Evolutionary conservation across 2,888 invertebrate species (phyloP).

Genomic region (Andrena camellia): DNA sequence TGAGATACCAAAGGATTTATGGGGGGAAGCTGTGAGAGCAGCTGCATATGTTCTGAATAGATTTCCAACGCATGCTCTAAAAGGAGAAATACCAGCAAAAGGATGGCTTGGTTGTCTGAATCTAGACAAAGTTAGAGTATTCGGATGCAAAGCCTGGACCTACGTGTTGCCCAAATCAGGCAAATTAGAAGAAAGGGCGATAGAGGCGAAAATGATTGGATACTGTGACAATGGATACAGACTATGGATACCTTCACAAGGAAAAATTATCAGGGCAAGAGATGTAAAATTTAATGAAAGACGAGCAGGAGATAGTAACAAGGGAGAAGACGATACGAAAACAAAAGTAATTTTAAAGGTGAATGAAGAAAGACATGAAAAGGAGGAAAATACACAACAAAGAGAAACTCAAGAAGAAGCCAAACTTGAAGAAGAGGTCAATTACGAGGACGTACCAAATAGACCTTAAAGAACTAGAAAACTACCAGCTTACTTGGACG

Average conservation of each 20-base stretch:
- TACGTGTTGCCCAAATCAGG: not conserved
- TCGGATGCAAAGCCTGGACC: not conserved
- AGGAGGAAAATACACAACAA: not conserved
- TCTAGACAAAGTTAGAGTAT: not conserved
- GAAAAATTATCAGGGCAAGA: not conserved
- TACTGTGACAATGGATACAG: not conserved
- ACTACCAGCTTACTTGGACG: not conserved
- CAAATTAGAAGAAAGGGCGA: not conserved
- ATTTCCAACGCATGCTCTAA: not conserved
- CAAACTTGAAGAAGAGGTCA: not conserved
- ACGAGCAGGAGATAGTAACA: not conserved
- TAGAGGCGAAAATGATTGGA: not conserved
- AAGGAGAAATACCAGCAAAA: not conserved
- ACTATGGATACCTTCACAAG: not conserved
- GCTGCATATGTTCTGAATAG: constrained; percentile 1
- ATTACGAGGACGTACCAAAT: not conserved
- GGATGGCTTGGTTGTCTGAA: not conserved
- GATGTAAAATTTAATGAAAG: not conserved
- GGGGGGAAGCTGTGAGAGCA: not conserved
- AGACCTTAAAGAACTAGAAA: not conserved
- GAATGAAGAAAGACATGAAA: no score
- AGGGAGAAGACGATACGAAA: no score
- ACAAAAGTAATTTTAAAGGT: no score
- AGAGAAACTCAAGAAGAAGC: not conserved
- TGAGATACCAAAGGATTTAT: not conserved